Evolutionary conservation across 1,140 invertebrate genomes (phyloP).

Genomic region (Meloidogyne floridensis): DNA sequence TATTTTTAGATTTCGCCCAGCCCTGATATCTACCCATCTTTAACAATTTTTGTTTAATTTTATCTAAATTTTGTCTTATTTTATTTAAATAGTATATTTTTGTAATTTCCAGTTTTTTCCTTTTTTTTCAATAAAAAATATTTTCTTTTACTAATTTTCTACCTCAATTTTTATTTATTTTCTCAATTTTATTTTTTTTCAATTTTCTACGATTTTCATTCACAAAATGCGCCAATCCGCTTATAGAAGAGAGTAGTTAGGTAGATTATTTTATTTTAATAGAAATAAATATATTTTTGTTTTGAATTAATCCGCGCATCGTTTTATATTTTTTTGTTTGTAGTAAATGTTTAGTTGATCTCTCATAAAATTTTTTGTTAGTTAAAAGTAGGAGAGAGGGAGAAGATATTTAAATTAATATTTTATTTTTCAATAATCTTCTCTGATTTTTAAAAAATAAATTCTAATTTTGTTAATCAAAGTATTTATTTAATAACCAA

Average conservation of each 20-base stretch:
- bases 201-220: background rate
- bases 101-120: background rate
- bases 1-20: too few relatives aligned
- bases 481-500: too few relatives aligned
- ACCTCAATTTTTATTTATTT: slow-evolving; percentile 4
- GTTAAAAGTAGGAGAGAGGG: too few relatives aligned
- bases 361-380: too few relatives aligned
- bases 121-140: background rate
- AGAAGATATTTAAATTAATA: too few relatives aligned
- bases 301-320: slow-evolving; percentile 1
- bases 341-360: background rate
- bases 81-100: background rate
- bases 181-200: background rate
- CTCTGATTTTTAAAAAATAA: too few relatives aligned
- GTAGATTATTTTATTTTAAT: background rate
- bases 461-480: too few relatives aligned
- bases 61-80: too few relatives aligned
- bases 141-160: background rate
- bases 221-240: background rate
- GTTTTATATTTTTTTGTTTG: background rate
- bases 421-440: too few relatives aligned
- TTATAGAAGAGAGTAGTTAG: background rate
- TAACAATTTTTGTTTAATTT: too few relatives aligned
- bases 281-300: background rate
- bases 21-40: too few relatives aligned